Percentiles rank a stretch among this genome's conserved stretches.
Evolutionary conservation across 2,888 invertebrate species (phyloP).

Genomic region (Cancer borealis): DNA sequence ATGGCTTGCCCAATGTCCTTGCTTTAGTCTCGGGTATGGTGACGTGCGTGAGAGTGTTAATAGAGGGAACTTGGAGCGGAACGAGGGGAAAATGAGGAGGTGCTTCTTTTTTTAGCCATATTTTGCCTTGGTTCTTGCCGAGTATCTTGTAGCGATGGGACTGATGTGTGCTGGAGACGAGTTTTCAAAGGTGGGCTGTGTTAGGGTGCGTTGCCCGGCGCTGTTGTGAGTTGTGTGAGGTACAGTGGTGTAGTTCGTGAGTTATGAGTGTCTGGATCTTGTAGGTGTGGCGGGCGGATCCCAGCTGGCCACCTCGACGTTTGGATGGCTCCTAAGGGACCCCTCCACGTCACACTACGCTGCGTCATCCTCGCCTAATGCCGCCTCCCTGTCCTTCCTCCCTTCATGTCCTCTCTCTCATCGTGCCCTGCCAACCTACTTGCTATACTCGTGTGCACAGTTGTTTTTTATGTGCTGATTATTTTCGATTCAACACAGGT

Average conservation of each 20-base stretch:
- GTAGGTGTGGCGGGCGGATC: not conserved
- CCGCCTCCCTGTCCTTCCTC: constrained; percentile 22
- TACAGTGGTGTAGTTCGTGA: not conserved
- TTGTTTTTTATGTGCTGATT: not conserved
- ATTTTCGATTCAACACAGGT: not conserved
- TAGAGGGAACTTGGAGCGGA: not conserved
- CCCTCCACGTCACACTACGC: not conserved
- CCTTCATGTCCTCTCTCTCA: not conserved
- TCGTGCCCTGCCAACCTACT: constrained; percentile 12
- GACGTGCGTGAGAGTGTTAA: not conserved
- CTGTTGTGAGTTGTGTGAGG: constrained; percentile 11
- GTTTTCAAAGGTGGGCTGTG: not conserved
- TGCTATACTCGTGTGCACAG: not conserved
- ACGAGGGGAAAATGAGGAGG: not conserved
- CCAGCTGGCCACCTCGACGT: constrained; percentile 33
- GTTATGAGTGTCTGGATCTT: constrained; percentile 25
- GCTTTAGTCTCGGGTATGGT: not conserved
- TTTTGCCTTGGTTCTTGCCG: not conserved
- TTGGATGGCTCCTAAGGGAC: constrained; percentile 33
- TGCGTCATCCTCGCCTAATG: constrained; percentile 13
- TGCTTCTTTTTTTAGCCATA: not conserved
- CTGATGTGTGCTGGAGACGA: not conserved
- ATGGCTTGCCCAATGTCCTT: not conserved
- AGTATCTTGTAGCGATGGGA: not conserved
- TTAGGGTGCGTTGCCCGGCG: not conserved